Evolutionary conservation across 2,888 invertebrate genomes (phyloP), one percentile per base, ranked within the genome.

Genomic region (Yponomeuta sedellus): DNA sequence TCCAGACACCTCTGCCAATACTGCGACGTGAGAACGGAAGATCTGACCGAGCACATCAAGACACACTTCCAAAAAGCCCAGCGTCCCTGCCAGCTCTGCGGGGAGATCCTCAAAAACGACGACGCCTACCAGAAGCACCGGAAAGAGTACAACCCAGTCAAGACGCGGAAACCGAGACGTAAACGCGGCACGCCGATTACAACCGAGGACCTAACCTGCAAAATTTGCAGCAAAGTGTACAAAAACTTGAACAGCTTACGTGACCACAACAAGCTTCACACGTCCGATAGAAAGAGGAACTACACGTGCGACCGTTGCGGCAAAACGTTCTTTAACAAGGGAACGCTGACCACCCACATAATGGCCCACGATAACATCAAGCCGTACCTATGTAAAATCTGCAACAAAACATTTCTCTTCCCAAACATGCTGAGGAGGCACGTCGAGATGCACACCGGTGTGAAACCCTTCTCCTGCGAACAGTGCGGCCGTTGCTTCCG

Each of bases 211-310:
- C 67, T 91, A 16, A 90, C 89, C 0, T 90, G 89, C 67, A 74
- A 75, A 0, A 68, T 85, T 4, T 91, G 90, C 67, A 80, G 85
- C 64, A 89, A 89, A 67, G 80, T 88, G 0, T 89, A 88, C 8
- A 89, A 89, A 40, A 71, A 86, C 19, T 75, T 75, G 0, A 82
- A 82, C 61, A 80, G 80, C 52, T 64, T 81, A 11, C 67, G 71
- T n/a, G 88, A 93, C 25, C 95, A 95, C 69, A 92, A 93, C 67
- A 93, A 93, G 72, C 82, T 93, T 0, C 94, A 95, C 74, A 88
- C 78, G 66, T 82, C 88, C 11, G 92, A 91, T 70, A 78, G 88
- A 3, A 83, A 83, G 70, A 75, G 83, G 44, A 82, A 91, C 56
- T 89, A 88, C 67, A 88, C 91, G 0, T 91, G 91, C 66, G 91